A percentile compares a stretch with the other conserved stretches of the same genome.
These are phyloP conservation scores for Lasiurus borealis DNA, from an alignment of 2,113 vertebrate genomes.

Conservation along the genomic window DNA sequence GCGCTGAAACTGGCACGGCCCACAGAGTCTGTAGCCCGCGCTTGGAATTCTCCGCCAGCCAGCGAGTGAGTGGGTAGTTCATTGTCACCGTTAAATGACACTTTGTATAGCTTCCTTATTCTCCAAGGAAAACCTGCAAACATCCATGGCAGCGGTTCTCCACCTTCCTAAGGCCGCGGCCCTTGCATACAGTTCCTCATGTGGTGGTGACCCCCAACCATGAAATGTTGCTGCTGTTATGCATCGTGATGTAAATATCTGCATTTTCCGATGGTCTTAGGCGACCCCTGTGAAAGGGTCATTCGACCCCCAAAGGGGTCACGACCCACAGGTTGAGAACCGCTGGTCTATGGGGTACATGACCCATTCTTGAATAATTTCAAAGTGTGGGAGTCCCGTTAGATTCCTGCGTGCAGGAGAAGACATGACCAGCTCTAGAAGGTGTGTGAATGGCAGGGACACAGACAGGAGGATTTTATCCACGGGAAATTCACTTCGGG, in stretches of 20 bases:
- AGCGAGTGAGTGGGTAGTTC: not conserved
- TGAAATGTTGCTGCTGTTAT: no score
- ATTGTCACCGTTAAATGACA: not conserved
- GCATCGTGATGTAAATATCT: no score
- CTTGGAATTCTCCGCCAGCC: conserved; percentile 5
- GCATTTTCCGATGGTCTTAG: no score
- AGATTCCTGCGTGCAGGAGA: not conserved
- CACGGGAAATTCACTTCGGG: not conserved
- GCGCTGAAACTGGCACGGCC: not conserved
- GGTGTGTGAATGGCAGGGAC: not conserved
- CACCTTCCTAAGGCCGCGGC: no score
- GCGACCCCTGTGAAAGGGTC: no score
- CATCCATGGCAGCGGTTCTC: not conserved
- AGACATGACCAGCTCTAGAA: not conserved
- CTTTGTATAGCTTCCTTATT: not conserved
- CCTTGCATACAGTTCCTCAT: no score
- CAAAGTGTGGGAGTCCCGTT: not conserved
- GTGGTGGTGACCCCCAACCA: no score
- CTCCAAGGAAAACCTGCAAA: not conserved
- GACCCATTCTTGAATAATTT: conserved; percentile 21
- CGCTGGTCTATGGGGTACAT: not conserved
- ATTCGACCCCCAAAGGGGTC: no score
- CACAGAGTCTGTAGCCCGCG: not conserved
- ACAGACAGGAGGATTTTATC: not conserved
- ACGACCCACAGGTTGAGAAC: no score